Evolutionary conservation across 2,113 vertebrate species (phyloP).

Genomic region (Seriola dumerili): DNA sequence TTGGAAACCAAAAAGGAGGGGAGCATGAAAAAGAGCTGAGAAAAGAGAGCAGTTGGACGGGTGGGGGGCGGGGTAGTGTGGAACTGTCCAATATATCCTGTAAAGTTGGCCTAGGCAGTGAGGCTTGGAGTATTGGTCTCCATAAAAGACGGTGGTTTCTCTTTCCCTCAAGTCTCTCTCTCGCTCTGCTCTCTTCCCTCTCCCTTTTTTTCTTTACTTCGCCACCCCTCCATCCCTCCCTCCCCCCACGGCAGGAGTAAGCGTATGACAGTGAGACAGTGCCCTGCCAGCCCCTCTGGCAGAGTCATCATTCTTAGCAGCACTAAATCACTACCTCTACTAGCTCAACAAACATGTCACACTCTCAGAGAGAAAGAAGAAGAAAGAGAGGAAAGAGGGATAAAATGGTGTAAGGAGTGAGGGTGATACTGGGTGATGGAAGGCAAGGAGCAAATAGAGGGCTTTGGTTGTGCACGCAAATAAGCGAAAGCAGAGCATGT

Average conservation of each 20-base stretch:
- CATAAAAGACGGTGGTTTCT: conserved; percentile 83
- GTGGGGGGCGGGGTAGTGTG: conserved; percentile 67
- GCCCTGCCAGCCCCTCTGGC: conserved; percentile 85
- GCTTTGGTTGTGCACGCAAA: conserved; percentile 39
- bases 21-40: conserved; percentile 68
- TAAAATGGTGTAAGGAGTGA: conserved; percentile 34
- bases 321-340: conserved; percentile 86
- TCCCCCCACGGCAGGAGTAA: conserved; percentile 70
- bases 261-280: conserved; percentile 83
- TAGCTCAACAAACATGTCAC: conserved; percentile 85
- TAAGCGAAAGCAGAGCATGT: conserved; percentile 50
- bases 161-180: conserved; percentile 76
- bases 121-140: conserved; percentile 81
- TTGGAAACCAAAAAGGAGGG: conserved; percentile 74
- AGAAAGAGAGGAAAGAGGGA: conserved; percentile 47
- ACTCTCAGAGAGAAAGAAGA: conserved; percentile 54
- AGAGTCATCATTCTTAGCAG: conserved; percentile 85
- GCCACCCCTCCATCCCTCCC: conserved; percentile 42
- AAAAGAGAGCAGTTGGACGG: conserved; percentile 65
- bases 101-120: conserved; percentile 79
- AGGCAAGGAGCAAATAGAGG: conserved; percentile 47
- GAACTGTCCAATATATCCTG: conserved; percentile 82
- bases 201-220: conserved; percentile 29
- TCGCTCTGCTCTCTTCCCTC: conserved; percentile 39
- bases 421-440: conserved; percentile 55